Conservation (phyloP, 2,888 invertebrate genomes). For the Harpalus rubripes region DNA sequence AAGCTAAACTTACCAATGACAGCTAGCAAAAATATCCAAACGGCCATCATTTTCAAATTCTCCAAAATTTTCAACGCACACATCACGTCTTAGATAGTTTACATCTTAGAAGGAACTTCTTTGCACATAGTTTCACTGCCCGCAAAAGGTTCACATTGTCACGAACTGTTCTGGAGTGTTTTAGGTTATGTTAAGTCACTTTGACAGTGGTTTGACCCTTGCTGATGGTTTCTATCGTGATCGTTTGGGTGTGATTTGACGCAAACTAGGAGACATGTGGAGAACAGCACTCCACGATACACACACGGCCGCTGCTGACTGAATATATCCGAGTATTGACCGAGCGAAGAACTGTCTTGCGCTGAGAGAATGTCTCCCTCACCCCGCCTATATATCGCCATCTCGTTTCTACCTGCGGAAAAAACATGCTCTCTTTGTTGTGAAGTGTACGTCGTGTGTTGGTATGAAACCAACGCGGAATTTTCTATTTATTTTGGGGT, state of each 20-base stretch:
- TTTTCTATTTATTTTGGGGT: slow-evolving; percentile 47
- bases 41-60: slow-evolving; percentile 46
- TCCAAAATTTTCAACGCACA: slow-evolving; percentile 62
- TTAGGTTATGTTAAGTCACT: slow-evolving; percentile 9
- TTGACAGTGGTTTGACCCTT: not conserved
- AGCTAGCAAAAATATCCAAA: slow-evolving; percentile 64
- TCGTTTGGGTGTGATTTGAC: slow-evolving; percentile 66
- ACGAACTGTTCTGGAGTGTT: slow-evolving; percentile 10
- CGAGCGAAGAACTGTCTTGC: slow-evolving; percentile 65
- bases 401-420: slow-evolving; percentile 55
- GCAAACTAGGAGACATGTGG: slow-evolving; percentile 61
- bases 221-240: slow-evolving; percentile 29
- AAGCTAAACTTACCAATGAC: slow-evolving; percentile 62
- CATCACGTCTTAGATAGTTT: slow-evolving; percentile 62
- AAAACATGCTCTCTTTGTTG: slow-evolving; percentile 27
- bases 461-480: slow-evolving; percentile 32
- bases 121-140: slow-evolving; percentile 62
- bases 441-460: slow-evolving; percentile 20
- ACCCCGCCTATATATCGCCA: not conserved
- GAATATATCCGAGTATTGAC: slow-evolving; percentile 67
- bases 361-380: slow-evolving; percentile 48
- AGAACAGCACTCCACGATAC: slow-evolving; percentile 57
- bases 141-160: slow-evolving; percentile 61
- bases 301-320: slow-evolving; percentile 63
- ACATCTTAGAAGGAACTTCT: slow-evolving; percentile 65